Conservation (phyloP, 2,113 vertebrate species). For the Guaruba guarouba region DNA sequence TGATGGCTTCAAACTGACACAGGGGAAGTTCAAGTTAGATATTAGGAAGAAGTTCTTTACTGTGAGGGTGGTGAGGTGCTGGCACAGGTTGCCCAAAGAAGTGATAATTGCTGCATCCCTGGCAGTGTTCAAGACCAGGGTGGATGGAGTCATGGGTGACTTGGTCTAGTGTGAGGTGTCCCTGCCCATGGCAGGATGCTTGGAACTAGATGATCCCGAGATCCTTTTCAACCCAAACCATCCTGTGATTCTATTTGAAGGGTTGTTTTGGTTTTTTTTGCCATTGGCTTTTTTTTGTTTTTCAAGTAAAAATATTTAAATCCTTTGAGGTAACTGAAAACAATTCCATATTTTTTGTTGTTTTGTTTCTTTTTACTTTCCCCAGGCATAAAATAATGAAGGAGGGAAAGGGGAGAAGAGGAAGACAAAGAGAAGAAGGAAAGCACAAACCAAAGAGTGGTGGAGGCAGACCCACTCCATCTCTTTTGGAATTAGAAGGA, state of each 20-base stretch:
- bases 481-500: background rate
- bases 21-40: background rate
- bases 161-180: background rate
- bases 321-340: background rate
- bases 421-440: background rate
- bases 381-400: background rate
- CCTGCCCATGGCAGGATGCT: background rate
- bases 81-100: background rate
- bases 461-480: background rate
- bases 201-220: background rate
- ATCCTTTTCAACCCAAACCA: background rate
- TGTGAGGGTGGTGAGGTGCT: background rate
- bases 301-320: background rate
- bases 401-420: background rate
- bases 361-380: background rate
- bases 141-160: background rate
- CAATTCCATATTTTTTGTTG: background rate
- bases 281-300: background rate
- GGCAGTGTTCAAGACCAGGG: background rate
- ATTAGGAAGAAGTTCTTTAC: background rate
- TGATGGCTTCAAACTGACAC: background rate
- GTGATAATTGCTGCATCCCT: background rate
- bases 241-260: background rate
- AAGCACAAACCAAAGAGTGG: fast-evolving
- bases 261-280: background rate